phyloP scores from a whole-genome alignment of 2,113 vertebrate species.

The Gorsachius goisagi region DNA sequence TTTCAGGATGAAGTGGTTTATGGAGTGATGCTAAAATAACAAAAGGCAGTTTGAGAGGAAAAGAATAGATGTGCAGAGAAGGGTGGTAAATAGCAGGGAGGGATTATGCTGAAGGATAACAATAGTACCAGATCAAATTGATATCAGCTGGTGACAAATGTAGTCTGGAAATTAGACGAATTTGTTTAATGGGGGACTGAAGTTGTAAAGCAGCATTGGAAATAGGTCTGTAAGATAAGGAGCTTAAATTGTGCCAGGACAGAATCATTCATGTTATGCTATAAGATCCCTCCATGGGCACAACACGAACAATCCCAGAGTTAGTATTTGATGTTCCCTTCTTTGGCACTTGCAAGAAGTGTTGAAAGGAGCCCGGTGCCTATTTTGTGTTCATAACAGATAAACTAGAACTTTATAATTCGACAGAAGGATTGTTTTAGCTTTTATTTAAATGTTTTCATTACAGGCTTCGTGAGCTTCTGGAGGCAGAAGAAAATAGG shows the following conservation, averaged over 20 bases:
- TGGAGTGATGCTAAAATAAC: background rate
- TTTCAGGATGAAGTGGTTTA: background rate
- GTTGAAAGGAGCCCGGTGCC: background rate
- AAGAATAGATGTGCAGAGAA: background rate
- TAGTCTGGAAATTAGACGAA: background rate
- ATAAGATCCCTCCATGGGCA: background rate
- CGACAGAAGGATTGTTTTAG: background rate
- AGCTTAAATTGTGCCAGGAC: background rate
- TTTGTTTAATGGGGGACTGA: background rate
- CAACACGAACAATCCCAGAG: accelerated
- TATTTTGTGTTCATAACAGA: background rate
- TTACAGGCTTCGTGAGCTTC: slow-evolving; percentile 79
- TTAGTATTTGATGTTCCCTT: background rate
- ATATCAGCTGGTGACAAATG: background rate
- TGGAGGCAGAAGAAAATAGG: slow-evolving; percentile 82
- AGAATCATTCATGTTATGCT: background rate
- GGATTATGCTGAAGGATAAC: background rate
- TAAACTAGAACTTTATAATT: background rate
- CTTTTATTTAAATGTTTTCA: background rate
- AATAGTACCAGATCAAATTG: background rate
- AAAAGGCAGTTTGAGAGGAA: background rate
- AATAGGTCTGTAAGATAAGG: background rate
- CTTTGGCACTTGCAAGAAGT: background rate
- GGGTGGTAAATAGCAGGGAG: background rate
- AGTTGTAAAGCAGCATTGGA: background rate